Evolutionary conservation across 2,888 invertebrate genomes (phyloP).

Genomic region (Agonum fuliginosum): DNA sequence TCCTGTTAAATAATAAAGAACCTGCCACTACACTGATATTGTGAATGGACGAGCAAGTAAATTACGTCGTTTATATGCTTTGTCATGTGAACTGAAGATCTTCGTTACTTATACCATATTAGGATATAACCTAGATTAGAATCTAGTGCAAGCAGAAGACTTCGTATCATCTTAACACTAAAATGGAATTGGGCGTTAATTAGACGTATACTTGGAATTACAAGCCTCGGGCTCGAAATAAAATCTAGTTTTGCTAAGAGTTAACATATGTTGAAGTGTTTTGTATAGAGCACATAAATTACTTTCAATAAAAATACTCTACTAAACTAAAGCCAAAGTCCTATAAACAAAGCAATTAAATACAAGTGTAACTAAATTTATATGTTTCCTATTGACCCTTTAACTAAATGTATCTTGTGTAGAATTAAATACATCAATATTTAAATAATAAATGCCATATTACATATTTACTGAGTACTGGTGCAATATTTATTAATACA

Average conservation of each 20-base stretch:
- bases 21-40: not conserved
- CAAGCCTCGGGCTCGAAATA: not conserved
- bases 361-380: too few species aligned
- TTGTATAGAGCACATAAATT: too few species aligned
- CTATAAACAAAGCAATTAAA: too few species aligned
- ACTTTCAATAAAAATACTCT: too few species aligned
- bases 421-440: too few species aligned
- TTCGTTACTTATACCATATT: slow-evolving; percentile 34
- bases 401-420: too few species aligned
- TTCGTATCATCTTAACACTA: slow-evolving; percentile 4
- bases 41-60: slow-evolving; percentile 41
- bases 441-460: too few species aligned
- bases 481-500: too few species aligned
- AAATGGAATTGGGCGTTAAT: slow-evolving; percentile 33
- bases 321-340: too few species aligned
- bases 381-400: too few species aligned
- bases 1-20: too few species aligned
- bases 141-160: slow-evolving; percentile 41
- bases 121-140: slow-evolving; percentile 44
- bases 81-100: slow-evolving; percentile 54
- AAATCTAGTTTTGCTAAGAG: not conserved
- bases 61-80: slow-evolving; percentile 44
- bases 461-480: too few species aligned
- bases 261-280: not conserved
- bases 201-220: slow-evolving; percentile 12